These are phyloP conservation scores for Apostichopus californicus DNA, from an alignment of 35 echinoderm and acorn worm genomes.

Conservation along the genomic window DNA sequence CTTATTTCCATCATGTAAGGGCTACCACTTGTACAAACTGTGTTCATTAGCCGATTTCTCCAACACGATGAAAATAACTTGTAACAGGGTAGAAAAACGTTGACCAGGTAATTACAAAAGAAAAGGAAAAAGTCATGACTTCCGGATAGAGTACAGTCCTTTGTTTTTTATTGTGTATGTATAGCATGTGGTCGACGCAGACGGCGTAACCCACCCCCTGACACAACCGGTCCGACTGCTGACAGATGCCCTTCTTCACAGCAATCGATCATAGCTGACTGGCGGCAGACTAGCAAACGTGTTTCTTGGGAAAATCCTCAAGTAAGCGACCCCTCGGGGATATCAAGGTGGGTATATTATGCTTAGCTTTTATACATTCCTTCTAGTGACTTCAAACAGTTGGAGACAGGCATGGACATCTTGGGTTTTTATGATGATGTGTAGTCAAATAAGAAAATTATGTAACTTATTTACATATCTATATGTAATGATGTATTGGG, in stretches of 20 bases:
- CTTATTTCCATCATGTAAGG: too few species aligned
- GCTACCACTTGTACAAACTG: too few species aligned
- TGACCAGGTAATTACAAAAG: too few species aligned
- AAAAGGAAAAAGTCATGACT: too few species aligned
- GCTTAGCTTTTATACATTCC: not conserved
- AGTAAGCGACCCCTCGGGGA: not conserved
- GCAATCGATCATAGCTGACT: not conserved
- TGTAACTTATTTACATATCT: not conserved
- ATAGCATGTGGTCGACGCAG: too few species aligned
- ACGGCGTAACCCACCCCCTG: too few species aligned
- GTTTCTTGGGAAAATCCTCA: not conserved
- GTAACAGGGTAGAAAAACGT: too few species aligned
- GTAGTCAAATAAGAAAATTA: too few species aligned
- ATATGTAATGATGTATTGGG: not conserved
- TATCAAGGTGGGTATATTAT: not conserved
- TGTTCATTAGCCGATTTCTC: too few species aligned
- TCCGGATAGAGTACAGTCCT: too few species aligned
- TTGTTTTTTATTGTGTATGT: too few species aligned
- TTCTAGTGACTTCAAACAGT: not conserved
- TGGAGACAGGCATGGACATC: not conserved
- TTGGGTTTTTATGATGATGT: not conserved
- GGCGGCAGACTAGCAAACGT: not conserved
- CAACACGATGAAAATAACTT: too few species aligned
- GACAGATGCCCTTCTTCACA: not conserved
- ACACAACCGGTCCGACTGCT: not conserved